Base-by-base conservation (phyloP, 2,113 vertebrate genomes). In the Dipodomys merriami region DNA sequence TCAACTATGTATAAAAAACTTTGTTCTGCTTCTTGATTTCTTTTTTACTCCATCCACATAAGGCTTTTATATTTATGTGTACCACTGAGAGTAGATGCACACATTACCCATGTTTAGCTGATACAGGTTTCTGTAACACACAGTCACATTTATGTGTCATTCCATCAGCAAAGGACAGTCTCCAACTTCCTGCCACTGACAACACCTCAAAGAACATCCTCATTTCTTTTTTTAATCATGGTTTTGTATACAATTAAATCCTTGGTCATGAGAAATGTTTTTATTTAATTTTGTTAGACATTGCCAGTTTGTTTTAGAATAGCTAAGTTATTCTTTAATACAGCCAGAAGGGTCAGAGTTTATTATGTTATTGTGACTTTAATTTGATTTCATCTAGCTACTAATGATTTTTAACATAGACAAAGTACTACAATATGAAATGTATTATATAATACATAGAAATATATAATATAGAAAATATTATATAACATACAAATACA, bases 331-430 rank as follows among this genome's bases (percentile, higher is more conserved):
- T 85, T 82, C 80, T 44, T 18, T 29, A 53, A 33, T 65, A 16
- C 35, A 74, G 27, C 49, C 44, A 81, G 5, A 8, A 39, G 23
- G 9, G 33, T 60, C 60, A 83, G 22, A 46, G 30, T 68, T 44
- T 35, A 76, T 10, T 27, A 49, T 19, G 12, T 74, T 62, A 53
- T 44, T 92, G 81, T 80, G 92, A 85, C 83, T 95, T 92, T 90
- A 94, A 88, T 83, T 91, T 94, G 29, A 35, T 64, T 76, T 91
- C 39, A n/a, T 93, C 62, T 93, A 76, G 89, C 95, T 93, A 68
- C 67, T 83, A 91, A 88, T 46, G 62, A 74, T 49, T 86, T 88
- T 86, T 16, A 57, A 57, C 18, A 57, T 16, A 57, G 53, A 57
- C 12, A 57, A 57, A 57, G 4, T 57, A 57, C 1, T 57, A 57